Conservation (phyloP, 2,113 vertebrate genomes). For the Nyctereutes procyonoides region DNA sequence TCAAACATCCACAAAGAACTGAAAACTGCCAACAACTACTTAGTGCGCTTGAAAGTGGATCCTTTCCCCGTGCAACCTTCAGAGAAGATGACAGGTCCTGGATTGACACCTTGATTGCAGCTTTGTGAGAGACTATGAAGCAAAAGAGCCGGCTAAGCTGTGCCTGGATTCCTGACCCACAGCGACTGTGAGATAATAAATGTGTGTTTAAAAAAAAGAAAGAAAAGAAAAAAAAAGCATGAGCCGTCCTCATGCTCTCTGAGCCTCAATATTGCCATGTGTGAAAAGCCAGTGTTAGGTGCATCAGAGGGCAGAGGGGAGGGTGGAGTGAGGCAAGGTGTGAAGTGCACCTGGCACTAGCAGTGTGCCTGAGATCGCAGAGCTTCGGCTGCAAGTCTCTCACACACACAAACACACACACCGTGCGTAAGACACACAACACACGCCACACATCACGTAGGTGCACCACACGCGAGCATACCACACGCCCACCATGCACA, state of each 20-base stretch:
- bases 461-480: fast-evolving
- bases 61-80: neutral
- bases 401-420: no score
- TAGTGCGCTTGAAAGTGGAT: neutral
- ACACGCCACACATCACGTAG: neutral
- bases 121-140: neutral
- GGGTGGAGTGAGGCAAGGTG: neutral
- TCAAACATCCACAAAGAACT: neutral
- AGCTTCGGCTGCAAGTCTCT: neutral
- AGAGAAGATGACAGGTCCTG: neutral
- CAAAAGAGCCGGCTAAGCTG: neutral
- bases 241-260: neutral
- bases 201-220: neutral
- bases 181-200: slow-evolving; percentile 12
- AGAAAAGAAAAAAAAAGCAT: no score
- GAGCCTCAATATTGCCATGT: neutral
- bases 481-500: neutral
- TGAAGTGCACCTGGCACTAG: neutral
- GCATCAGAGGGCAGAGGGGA: neutral
- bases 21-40: neutral
- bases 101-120: neutral
- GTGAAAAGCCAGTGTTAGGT: neutral
- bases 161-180: neutral
- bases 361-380: neutral
- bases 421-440: neutral